Percentiles rank a stretch among this genome's conserved stretches.
phyloP scores from a whole-genome alignment of 2,888 invertebrate species.

The Limulus polyphemus region DNA sequence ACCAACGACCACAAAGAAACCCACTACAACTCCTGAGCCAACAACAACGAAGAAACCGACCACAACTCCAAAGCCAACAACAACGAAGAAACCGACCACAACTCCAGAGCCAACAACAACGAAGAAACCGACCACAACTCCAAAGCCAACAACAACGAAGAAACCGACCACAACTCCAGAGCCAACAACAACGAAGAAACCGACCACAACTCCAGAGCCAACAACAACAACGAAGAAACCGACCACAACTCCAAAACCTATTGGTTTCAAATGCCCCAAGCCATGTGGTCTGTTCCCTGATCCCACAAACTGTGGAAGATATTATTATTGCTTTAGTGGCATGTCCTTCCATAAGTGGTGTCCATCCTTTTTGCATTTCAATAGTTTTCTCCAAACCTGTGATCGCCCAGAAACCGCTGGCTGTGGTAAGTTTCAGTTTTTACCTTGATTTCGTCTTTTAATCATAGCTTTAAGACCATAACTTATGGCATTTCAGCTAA shows the following conservation, averaged over 20 bases:
- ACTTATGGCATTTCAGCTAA: too few relatives aligned
- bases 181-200: too few relatives aligned
- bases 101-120: too few relatives aligned
- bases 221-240: too few relatives aligned
- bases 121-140: too few relatives aligned
- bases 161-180: too few relatives aligned
- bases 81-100: too few relatives aligned
- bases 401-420: constrained; percentile 17
- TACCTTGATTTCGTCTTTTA: too few relatives aligned
- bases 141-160: too few relatives aligned
- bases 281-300: constrained; percentile 15
- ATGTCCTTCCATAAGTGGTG: constrained; percentile 9
- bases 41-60: constrained; percentile 1
- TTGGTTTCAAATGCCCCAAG: constrained; percentile 7
- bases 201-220: too few relatives aligned
- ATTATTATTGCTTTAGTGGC: constrained; percentile 16
- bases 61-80: neutral
- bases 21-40: constrained; percentile 9
- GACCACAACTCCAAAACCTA: too few relatives aligned
- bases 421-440: constrained; percentile 4
- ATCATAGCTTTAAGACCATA: too few relatives aligned
- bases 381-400: constrained; percentile 3
- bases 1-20: neutral
- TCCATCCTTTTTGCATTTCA: constrained; percentile 14
- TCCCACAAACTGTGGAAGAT: constrained; percentile 14